phyloP scores from a whole-genome alignment of 2,113 vertebrate species.

The Vulpes lagopus region DNA sequence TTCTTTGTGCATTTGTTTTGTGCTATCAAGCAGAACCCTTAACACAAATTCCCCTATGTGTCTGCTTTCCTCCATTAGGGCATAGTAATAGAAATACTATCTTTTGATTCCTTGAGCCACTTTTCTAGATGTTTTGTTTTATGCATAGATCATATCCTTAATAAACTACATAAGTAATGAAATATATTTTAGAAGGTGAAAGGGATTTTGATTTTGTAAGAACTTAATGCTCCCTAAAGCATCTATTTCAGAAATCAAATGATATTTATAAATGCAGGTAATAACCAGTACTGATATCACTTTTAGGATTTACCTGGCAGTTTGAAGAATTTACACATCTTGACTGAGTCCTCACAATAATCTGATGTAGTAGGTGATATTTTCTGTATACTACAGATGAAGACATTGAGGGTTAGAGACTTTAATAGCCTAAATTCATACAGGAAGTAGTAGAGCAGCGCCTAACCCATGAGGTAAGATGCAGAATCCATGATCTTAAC shows the following conservation, averaged over 20 bases:
- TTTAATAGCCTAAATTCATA: neutral
- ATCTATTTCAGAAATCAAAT: neutral
- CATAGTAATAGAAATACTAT: neutral
- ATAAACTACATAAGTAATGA: neutral
- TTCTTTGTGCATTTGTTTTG: too few species aligned
- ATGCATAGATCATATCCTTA: neutral
- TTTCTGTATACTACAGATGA: neutral
- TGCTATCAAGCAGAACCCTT: neutral
- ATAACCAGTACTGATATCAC: neutral
- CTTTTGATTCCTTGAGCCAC: neutral
- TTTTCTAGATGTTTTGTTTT: constrained; percentile 13
- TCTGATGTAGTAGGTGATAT: neutral
- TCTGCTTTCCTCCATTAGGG: neutral
- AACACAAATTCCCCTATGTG: neutral
- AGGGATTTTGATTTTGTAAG: constrained; percentile 24
- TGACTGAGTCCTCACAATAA: neutral
- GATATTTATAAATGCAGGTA: neutral
- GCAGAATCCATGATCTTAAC: neutral
- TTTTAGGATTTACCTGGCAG: neutral
- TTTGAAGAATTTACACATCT: neutral
- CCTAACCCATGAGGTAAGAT: neutral
- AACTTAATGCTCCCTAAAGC: neutral
- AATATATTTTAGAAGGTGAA: neutral
- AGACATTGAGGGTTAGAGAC: neutral
- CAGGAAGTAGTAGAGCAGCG: neutral